phyloP scores from a whole-genome alignment of 2,113 vertebrate species.

The Mesembrinibis cayennensis region DNA sequence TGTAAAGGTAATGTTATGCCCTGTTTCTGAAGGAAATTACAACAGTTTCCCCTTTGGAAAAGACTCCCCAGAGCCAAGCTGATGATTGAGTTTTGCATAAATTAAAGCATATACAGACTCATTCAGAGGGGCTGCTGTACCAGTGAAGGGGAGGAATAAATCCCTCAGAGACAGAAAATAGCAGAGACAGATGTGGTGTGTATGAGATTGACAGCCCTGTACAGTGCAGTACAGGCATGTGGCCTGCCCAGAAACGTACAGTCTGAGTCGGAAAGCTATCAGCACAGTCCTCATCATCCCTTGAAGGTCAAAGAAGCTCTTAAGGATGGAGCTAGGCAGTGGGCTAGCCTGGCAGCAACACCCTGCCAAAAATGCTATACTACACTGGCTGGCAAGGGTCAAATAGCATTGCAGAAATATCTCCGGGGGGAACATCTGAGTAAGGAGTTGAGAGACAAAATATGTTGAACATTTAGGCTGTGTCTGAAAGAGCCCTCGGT shows the following conservation, averaged over 20 bases:
- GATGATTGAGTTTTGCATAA: not conserved
- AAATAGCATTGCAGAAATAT: not conserved
- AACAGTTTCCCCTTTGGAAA: not conserved
- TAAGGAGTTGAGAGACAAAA: not conserved
- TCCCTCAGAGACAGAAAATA: not conserved
- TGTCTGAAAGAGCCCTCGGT: not conserved
- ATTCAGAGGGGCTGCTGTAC: not conserved
- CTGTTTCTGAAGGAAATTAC: not conserved
- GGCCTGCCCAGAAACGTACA: not conserved
- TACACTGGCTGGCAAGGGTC: not conserved
- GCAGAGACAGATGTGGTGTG: not conserved
- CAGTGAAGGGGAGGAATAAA: not conserved
- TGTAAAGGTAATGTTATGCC: not conserved
- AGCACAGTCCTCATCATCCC: not conserved
- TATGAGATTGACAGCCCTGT: not conserved
- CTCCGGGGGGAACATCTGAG: not conserved
- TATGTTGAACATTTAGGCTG: accelerated
- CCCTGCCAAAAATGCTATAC: not conserved
- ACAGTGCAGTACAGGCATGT: not conserved
- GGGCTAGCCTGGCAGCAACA: not conserved
- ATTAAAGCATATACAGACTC: not conserved
- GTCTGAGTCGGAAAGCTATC: not conserved
- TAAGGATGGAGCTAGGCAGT: not conserved
- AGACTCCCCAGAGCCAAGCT: not conserved
- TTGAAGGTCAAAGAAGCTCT: not conserved